Evolutionary conservation across 2,888 invertebrate genomes (phyloP).

Genomic region (Andrena chrysosceles): DNA sequence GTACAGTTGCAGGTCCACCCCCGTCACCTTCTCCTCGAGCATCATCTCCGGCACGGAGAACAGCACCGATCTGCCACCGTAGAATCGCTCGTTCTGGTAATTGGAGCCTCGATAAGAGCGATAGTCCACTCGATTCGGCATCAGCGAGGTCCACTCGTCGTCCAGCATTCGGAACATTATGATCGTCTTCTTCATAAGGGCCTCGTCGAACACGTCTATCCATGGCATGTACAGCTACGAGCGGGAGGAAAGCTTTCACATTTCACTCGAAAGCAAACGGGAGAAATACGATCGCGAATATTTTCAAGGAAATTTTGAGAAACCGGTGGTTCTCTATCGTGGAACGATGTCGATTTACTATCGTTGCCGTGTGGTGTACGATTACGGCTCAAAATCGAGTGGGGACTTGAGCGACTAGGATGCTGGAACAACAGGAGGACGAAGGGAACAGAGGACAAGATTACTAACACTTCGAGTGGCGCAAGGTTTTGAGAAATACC

Average conservation of each 20-base stretch:
- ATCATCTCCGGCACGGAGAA: slow-evolving; percentile 73
- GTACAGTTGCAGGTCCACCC: slow-evolving; percentile 72
- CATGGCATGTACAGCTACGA: slow-evolving; percentile 76
- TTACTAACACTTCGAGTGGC: too few species aligned
- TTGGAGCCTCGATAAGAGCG: slow-evolving; percentile 75
- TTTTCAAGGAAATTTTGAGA: too few species aligned
- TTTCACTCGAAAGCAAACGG: too few species aligned
- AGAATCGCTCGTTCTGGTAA: slow-evolving; percentile 73
- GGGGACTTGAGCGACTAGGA: too few species aligned
- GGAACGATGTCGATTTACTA: too few species aligned
- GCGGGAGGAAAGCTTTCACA: too few species aligned
- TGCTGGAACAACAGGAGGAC: too few species aligned
- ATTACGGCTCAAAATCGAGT: too few species aligned
- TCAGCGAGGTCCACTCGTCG: slow-evolving; percentile 77
- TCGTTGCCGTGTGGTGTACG: too few species aligned
- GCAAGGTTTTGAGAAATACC: not conserved
- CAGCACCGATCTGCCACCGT: slow-evolving; percentile 80
- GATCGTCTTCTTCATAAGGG: slow-evolving; percentile 75
- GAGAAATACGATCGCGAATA: too few species aligned
- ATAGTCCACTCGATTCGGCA: slow-evolving; percentile 76
- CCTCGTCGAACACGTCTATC: slow-evolving; percentile 72
- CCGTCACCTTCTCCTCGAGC: slow-evolving; percentile 59
- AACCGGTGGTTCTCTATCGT: too few species aligned
- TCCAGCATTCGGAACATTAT: slow-evolving; percentile 79
- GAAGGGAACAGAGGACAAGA: too few species aligned